Conservation (phyloP, 2,888 invertebrate genomes). For the Lepidocyrtoides sp. region DNA sequence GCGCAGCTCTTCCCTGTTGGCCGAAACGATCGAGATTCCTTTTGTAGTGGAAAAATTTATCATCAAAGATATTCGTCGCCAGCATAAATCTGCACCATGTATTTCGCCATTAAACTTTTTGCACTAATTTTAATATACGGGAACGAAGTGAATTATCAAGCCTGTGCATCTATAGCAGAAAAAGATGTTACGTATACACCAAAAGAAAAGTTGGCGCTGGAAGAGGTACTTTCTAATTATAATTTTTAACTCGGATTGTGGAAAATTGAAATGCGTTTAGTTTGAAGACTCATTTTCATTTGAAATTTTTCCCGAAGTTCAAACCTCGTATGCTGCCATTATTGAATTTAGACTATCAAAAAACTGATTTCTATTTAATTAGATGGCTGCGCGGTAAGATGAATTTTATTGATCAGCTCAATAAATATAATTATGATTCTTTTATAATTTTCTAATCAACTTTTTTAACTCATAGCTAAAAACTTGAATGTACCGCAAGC, state of each 20-base stretch:
- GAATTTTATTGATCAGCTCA: not conserved
- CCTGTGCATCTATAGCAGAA: not conserved
- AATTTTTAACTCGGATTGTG: not conserved
- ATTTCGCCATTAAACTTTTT: no score
- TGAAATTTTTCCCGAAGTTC: constrained; percentile 14
- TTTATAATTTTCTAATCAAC: not conserved
- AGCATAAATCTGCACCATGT: no score
- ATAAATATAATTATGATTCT: not conserved
- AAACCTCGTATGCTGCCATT: not conserved
- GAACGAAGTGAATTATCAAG: not conserved
- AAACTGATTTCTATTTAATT: constrained; percentile 62
- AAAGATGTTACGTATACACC: constrained; percentile 41
- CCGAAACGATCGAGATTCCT: no score
- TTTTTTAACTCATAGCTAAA: constrained; percentile 30
- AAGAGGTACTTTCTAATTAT: constrained; percentile 42
- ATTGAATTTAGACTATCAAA: constrained; percentile 50
- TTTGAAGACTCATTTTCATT: not conserved
- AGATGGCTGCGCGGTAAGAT: constrained; percentile 67
- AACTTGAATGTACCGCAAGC: constrained; percentile 56
- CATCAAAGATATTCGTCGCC: no score
- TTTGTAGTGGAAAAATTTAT: no score
- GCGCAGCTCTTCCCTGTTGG: no score
- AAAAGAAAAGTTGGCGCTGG: constrained; percentile 35
- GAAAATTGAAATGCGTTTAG: not conserved
- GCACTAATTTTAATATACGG: not conserved